Base-by-base conservation (phyloP, 92 coral and sea anemone species). In the Zoanthus gigantus region DNA sequence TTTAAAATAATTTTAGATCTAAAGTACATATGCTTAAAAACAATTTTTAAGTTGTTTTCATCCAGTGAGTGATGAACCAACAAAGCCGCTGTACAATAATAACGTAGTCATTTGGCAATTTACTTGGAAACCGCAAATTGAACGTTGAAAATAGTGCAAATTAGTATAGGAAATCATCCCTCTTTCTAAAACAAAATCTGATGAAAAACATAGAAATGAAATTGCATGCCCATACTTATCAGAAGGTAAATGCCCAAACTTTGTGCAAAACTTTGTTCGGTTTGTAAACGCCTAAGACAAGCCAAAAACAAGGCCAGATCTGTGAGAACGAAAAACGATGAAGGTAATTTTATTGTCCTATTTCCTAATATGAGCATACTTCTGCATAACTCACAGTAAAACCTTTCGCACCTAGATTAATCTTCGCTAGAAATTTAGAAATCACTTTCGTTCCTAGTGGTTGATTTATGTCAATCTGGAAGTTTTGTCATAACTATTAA, bases 71-170 rank as follows among this genome's bases (percentile, higher is more conserved):
- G 69, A 17, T 63, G 6, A 63, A 23, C 69, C 9, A 63, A 63
- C 29, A 78, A 37, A 57, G 54, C 83, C 83, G 69, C 83, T 78
- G 83, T 56, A 78, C 83, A 78, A 29, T 57, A 7, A 54, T 31
- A 32, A 31, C 53, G 83, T 54, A 31, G 69, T 50, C 8, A 7
- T 50, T 23, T 73, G 29, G 52, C 11, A 9, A 18, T 44, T 44
- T 73, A 12, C 8, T 34, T 72, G 6, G 17, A 34, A 12, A 37
- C 53, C 28, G 23, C 52, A 73, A 7, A 73, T 37, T 13, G 56
- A 16, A 17, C 18, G 14, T 13, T 13, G 9, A 47, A 42, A 11
- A 9, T 44, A 47, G 30, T 9, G 28, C 65, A 14, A 13, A 18
- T 58, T 16, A 17, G 4, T 30, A 13, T 44, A 5, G 14, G 18